These are phyloP conservation scores for Pseudois nayaur DNA, from an alignment of 2,113 vertebrate species.

Conservation along the genomic window DNA sequence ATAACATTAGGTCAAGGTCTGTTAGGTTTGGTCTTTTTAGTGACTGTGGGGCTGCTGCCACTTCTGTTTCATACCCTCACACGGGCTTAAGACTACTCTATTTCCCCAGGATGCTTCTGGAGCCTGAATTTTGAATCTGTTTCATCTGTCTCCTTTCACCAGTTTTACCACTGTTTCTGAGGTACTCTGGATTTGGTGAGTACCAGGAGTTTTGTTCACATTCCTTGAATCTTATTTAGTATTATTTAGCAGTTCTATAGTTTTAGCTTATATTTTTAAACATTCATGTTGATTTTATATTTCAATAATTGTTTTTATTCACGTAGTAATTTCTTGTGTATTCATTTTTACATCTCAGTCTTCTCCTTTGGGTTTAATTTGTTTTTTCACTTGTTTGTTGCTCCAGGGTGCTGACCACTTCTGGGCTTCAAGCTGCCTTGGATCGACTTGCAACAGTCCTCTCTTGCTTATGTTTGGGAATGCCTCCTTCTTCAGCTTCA, in stretches of 20 bases:
- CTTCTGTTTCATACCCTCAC: background rate
- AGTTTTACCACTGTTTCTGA: background rate
- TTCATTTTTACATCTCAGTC: background rate
- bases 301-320: background rate
- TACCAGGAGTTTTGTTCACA: background rate
- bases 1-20: background rate
- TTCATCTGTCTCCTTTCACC: background rate
- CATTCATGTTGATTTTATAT: background rate
- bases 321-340: background rate
- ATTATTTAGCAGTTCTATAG: background rate
- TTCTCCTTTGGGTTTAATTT: background rate
- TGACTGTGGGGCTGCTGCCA: background rate
- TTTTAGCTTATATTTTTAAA: background rate
- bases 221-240: background rate
- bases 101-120: background rate
- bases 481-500: background rate
- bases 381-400: background rate
- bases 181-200: background rate
- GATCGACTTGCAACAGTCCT: background rate
- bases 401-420: background rate
- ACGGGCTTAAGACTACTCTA: background rate
- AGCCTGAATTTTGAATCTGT: background rate
- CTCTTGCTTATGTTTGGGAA: background rate
- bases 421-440: background rate
- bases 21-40: no score